These are phyloP conservation scores for Laticauda colubrina DNA, from an alignment of 2,113 vertebrate genomes.

Conservation along the genomic window DNA sequence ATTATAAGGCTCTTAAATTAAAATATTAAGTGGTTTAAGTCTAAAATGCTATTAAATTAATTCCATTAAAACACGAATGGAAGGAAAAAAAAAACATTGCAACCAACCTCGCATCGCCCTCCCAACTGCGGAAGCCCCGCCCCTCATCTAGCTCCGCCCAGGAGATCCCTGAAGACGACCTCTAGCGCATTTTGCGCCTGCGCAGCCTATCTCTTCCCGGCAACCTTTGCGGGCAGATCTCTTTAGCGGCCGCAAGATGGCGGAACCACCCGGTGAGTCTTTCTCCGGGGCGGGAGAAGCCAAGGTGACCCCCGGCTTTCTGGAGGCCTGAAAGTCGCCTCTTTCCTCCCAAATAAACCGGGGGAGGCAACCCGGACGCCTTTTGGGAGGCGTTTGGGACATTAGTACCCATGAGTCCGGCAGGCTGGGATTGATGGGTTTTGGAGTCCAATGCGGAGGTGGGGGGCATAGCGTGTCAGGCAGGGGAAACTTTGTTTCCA, in stretches of 20 bases:
- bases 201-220: neutral
- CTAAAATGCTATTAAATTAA: neutral
- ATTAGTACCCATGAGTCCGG: neutral
- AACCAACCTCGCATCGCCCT: neutral
- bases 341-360: neutral
- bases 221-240: neutral
- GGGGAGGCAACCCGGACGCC: neutral
- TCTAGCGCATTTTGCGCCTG: neutral
- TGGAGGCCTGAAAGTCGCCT: neutral
- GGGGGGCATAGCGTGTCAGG: neutral
- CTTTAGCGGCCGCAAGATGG: conserved; percentile 45
- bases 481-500: neutral
- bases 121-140: neutral
- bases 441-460: neutral
- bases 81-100: neutral
- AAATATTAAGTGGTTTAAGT: neutral
- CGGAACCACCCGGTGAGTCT: conserved; percentile 53
- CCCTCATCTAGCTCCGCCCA: accelerated
- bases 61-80: neutral
- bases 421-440: neutral
- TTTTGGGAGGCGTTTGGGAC: neutral
- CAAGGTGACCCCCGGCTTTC: neutral
- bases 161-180: neutral
- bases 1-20: neutral
- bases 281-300: neutral